Percentiles rank a stretch among this genome's conserved stretches.
Evolutionary conservation across 2,797 vertebrate genomes (phyloP).

Genomic region (Aeoliscus strigatus): DNA sequence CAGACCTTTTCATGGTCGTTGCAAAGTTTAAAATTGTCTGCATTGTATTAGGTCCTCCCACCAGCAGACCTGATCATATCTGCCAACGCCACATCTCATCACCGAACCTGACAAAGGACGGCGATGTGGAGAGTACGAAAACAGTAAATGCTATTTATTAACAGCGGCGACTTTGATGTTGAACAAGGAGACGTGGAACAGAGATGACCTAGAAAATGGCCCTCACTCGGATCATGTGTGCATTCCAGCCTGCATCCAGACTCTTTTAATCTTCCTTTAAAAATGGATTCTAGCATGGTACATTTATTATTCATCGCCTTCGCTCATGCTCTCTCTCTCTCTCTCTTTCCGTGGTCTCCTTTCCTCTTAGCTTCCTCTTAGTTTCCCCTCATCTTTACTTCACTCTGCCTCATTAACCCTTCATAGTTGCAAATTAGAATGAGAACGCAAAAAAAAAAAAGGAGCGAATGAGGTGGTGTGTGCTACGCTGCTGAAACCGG

Average conservation of each 20-base stretch:
- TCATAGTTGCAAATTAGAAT: conserved; percentile 40
- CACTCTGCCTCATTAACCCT: conserved; percentile 64
- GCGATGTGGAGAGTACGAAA: neutral
- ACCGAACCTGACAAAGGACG: neutral
- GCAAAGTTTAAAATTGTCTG: too few species aligned
- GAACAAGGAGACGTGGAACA: conserved; percentile 36
- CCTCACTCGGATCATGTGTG: conserved; percentile 51
- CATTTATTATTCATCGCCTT: conserved; percentile 71
- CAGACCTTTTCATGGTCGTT: too few species aligned
- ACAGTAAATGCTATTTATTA: conserved; percentile 5
- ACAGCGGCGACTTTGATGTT: conserved; percentile 45
- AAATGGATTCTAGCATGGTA: conserved; percentile 61
- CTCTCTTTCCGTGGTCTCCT: conserved; percentile 31
- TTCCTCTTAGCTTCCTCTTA: conserved; percentile 34
- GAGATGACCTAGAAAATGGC: conserved; percentile 64
- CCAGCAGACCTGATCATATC: too few species aligned
- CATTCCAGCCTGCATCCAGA: conserved; percentile 49
- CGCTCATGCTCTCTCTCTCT: conserved; percentile 23
- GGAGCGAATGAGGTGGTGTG: conserved; percentile 35
- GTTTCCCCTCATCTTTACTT: conserved; percentile 30
- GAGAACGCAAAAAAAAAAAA: conserved; percentile 18
- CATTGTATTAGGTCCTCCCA: too few species aligned
- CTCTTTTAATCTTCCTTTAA: conserved; percentile 62
- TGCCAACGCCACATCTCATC: too few species aligned
- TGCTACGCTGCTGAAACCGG: conserved; percentile 30